A percentile compares a stretch with the other conserved stretches of the same genome.
These are phyloP conservation scores for Pristiophorus japonicus DNA, from an alignment of 2,113 vertebrate genomes.

Conservation along the genomic window DNA sequence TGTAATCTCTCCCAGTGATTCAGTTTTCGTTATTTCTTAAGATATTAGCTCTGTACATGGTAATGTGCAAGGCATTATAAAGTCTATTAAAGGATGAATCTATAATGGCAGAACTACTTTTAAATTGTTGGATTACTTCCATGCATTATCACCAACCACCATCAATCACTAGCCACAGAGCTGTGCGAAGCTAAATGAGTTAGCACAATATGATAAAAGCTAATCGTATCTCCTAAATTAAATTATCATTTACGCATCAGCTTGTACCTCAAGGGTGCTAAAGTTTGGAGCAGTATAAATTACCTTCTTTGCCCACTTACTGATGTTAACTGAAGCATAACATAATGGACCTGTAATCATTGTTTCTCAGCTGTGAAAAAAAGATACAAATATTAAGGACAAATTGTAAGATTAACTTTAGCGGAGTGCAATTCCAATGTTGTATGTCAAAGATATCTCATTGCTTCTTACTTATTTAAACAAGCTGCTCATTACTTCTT, in stretches of 20 bases:
- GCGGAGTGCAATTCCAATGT: neutral
- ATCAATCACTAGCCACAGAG: conserved; percentile 1
- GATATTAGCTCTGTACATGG: neutral
- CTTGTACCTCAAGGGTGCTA: conserved; percentile 15
- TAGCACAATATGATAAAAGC: conserved; percentile 21
- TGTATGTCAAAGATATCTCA: neutral
- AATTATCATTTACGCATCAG: conserved; percentile 14
- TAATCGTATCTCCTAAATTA: conserved; percentile 28
- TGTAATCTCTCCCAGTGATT: neutral
- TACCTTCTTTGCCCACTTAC: neutral
- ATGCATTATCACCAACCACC: neutral
- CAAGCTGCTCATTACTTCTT: neutral
- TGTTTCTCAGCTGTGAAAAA: neutral
- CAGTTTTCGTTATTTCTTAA: neutral
- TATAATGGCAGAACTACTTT: neutral
- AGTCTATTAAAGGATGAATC: neutral
- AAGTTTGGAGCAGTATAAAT: conserved; percentile 1
- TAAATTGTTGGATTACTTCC: conserved; percentile 5
- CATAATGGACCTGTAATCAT: conserved; percentile 14
- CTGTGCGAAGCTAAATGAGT: neutral
- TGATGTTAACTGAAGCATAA: neutral
- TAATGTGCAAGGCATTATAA: neutral
- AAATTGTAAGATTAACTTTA: neutral
- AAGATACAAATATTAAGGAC: neutral
- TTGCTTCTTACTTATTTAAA: neutral